phyloP scores from a whole-genome alignment of 2,113 vertebrate species.

The Vimba vimba region DNA sequence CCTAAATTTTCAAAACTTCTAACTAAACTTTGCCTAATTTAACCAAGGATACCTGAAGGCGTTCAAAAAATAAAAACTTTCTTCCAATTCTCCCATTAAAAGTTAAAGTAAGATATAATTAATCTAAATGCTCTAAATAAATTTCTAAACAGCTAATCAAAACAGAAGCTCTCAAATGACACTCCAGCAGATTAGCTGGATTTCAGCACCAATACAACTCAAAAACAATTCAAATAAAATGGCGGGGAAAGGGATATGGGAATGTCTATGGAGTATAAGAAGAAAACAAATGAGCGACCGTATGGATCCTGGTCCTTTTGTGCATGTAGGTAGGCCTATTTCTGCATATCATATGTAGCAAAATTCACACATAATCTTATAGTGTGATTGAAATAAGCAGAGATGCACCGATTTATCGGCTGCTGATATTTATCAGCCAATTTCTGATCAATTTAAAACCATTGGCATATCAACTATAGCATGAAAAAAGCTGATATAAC shows the following conservation, averaged over 20 bases:
- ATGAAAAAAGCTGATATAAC: too few species aligned
- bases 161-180: background rate
- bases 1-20: background rate
- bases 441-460: too few species aligned
- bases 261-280: background rate
- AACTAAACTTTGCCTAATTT: background rate
- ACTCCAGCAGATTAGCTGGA: background rate
- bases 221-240: too few species aligned
- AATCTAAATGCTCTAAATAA: background rate
- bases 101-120: background rate
- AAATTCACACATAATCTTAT: background rate
- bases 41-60: background rate
- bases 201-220: conserved; percentile 7
- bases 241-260: background rate
- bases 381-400: background rate
- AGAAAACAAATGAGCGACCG: background rate
- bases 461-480: too few species aligned
- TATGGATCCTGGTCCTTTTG: background rate
- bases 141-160: background rate
- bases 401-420: too few species aligned
- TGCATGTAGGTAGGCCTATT: background rate
- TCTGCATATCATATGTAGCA: background rate
- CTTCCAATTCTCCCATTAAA: background rate
- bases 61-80: background rate
- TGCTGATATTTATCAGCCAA: too few species aligned